A percentile compares a stretch with the other conserved stretches of the same genome.
Evolutionary conservation across 1,140 invertebrate species (phyloP).

Genomic region (Acromyrmex heyeri): DNA sequence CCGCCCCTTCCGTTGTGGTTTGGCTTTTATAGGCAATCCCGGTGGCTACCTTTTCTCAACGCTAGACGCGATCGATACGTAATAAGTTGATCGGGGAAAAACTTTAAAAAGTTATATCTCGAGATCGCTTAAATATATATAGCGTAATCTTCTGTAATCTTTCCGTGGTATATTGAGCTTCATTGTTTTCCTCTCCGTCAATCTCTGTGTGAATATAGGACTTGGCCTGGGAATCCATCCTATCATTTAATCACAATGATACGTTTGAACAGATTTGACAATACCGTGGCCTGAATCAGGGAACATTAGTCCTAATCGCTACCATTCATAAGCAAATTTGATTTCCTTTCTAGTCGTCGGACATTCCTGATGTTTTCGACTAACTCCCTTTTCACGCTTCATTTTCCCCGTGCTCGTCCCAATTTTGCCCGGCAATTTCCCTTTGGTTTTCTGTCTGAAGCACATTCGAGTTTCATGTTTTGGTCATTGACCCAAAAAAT

Average conservation of each 20-base stretch:
- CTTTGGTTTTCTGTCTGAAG: conserved; percentile 10
- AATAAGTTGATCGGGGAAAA: neutral
- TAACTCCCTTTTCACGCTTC: conserved; percentile 55
- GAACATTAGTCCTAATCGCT: conserved; percentile 75
- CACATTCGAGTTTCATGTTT: conserved; percentile 19
- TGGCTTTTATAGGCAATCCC: conserved; percentile 7
- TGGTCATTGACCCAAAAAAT: conserved; percentile 32
- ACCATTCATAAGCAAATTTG: conserved; percentile 79
- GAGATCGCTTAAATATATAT: conserved; percentile 24
- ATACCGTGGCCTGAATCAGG: conserved; percentile 67
- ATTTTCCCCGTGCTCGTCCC: conserved; percentile 40
- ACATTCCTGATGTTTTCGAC: conserved; percentile 74
- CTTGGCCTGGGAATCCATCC: neutral
- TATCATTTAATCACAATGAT: conserved; percentile 66
- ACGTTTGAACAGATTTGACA: conserved; percentile 58
- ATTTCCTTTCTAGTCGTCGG: conserved; percentile 67
- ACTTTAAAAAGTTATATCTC: conserved; percentile 44
- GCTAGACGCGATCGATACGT: neutral
- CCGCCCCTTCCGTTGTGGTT: conserved; percentile 4
- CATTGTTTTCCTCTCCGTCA: conserved; percentile 12
- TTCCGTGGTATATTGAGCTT: neutral
- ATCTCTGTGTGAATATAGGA: conserved; percentile 26
- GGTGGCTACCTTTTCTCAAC: conserved; percentile 11
- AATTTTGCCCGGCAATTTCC: conserved; percentile 37
- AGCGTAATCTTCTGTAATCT: conserved; percentile 17